phyloP scores from a whole-genome alignment of 2,113 vertebrate genomes.

The Strigops habroptila region DNA sequence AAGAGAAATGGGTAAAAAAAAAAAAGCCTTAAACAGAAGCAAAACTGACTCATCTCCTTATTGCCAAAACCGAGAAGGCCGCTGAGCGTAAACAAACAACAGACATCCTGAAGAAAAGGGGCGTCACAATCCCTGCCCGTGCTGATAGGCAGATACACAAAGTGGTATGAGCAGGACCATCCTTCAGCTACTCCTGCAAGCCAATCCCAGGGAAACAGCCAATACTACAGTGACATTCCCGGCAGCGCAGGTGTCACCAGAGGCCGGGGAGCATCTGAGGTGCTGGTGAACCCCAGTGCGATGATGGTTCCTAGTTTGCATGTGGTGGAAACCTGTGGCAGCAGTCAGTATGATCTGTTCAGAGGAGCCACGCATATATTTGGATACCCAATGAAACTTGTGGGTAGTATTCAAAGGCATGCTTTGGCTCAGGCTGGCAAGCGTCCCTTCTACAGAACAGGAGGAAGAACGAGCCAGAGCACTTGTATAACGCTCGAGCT shows the following conservation, averaged over 20 bases:
- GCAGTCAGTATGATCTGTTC: not conserved
- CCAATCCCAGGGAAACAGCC: accelerated
- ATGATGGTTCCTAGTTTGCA: not conserved
- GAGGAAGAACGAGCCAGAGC: not conserved
- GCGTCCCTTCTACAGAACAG: not conserved
- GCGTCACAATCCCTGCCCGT: not conserved
- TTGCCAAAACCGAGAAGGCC: constrained; percentile 16
- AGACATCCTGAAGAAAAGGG: constrained; percentile 36
- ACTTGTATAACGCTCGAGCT: not conserved
- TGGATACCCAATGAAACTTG: not conserved
- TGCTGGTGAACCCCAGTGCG: not conserved
- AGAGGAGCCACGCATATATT: accelerated
- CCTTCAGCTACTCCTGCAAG: not conserved
- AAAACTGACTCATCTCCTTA: constrained; percentile 58
- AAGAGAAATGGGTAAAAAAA: constrained; percentile 4
- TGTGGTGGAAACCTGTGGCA: not conserved
- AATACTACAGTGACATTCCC: accelerated
- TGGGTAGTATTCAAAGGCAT: accelerated
- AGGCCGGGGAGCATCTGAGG: not conserved
- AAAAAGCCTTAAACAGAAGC: constrained; percentile 37
- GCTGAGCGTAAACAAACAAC: constrained; percentile 11
- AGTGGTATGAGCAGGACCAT: not conserved
- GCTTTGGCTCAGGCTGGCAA: not conserved
- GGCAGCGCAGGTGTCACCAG: not conserved
- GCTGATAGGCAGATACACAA: not conserved